phyloP scores from a whole-genome alignment of 1,140 invertebrate species.

The Drepana arcuata region DNA sequence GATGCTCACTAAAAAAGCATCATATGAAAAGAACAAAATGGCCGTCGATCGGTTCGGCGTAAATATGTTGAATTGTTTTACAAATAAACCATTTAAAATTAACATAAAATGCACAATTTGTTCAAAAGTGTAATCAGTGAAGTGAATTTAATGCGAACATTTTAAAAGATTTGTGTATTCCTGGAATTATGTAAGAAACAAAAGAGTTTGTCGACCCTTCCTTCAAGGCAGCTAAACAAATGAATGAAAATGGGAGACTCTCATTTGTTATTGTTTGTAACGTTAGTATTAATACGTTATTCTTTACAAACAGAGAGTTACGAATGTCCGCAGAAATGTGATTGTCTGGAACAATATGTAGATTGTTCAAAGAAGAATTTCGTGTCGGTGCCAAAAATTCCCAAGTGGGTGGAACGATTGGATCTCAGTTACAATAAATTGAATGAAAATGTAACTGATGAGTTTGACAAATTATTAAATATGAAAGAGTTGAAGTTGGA shows the following conservation, averaged over 20 bases:
- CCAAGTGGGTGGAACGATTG: constrained; percentile 75
- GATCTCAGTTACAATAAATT: constrained; percentile 70
- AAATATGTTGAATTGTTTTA: constrained; percentile 51
- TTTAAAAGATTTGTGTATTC: constrained; percentile 18
- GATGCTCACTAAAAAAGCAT: background rate
- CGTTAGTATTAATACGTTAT: constrained; percentile 39
- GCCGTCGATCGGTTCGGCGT: constrained; percentile 38
- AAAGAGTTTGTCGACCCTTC: constrained; percentile 30
- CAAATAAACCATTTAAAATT: constrained; percentile 15
- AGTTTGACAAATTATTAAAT: constrained; percentile 39
- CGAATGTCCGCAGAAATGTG: constrained; percentile 74
- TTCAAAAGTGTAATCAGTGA: constrained; percentile 29
- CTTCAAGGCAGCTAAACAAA: constrained; percentile 51
- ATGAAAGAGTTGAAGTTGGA: constrained; percentile 71
- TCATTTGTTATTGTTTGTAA: constrained; percentile 51
- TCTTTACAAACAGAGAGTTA: constrained; percentile 51
- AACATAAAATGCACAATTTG: constrained; percentile 38
- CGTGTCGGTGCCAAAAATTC: constrained; percentile 72
- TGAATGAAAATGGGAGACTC: constrained; percentile 64
- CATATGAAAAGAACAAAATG: constrained; percentile 45
- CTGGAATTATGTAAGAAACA: constrained; percentile 60
- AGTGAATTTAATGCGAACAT: constrained; percentile 13
- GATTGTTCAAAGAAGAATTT: constrained; percentile 75
- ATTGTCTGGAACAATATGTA: constrained; percentile 72
- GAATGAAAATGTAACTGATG: constrained; percentile 41